These are phyloP conservation scores for Ammodytes marinus DNA, from an alignment of 2,113 vertebrate species.

Conservation along the genomic window DNA sequence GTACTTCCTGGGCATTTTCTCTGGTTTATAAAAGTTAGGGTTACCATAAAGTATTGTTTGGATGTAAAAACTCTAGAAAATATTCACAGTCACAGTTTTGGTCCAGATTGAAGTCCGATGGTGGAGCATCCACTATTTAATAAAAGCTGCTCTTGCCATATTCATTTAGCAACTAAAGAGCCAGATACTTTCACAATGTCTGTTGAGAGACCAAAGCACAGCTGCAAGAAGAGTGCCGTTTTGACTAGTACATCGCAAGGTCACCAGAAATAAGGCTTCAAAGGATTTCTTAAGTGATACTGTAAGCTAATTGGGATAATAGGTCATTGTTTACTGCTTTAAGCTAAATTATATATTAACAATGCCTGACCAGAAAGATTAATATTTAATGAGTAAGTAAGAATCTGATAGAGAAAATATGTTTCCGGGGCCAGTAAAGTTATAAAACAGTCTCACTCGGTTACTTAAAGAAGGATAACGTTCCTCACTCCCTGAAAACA, in stretches of 20 bases:
- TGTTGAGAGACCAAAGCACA: too few species aligned
- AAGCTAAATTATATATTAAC: neutral
- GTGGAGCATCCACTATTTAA: neutral
- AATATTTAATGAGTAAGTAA: too few species aligned
- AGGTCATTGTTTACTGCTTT: neutral
- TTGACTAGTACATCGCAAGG: too few species aligned
- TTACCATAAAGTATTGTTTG: slow-evolving; percentile 14
- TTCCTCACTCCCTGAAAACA: neutral
- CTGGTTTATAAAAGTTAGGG: neutral
- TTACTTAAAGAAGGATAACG: neutral
- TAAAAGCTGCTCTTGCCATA: neutral
- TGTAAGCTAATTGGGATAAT: neutral
- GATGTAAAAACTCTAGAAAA: slow-evolving; percentile 7
- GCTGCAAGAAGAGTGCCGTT: too few species aligned
- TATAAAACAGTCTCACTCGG: neutral
- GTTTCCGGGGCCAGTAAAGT: too few species aligned
- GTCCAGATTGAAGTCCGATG: neutral
- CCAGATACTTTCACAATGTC: neutral
- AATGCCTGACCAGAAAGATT: neutral
- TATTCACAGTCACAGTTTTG: neutral
- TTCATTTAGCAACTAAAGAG: neutral
- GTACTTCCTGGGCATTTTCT: slow-evolving; percentile 36
- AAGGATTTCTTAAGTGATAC: too few species aligned
- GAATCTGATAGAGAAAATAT: neutral
- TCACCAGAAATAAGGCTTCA: too few species aligned